Evolutionary conservation across 64 coral and sea anemone species (phyloP).

Genomic region (Porites lutea): DNA sequence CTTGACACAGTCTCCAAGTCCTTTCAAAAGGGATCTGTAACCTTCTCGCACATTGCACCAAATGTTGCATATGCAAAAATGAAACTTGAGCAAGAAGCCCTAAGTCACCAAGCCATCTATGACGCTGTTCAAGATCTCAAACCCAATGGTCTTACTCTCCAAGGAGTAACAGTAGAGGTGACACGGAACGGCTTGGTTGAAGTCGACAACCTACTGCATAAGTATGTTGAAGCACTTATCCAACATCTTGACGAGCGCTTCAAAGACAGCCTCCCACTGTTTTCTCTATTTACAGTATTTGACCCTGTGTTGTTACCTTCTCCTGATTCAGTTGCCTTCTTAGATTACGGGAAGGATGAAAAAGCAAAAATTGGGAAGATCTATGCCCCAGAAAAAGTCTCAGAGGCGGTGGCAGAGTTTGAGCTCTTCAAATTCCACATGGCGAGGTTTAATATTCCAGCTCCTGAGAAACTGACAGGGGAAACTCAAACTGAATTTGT

Average conservation of each 20-base stretch:
- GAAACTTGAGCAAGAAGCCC: conserved; percentile 16
- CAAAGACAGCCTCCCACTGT: background rate
- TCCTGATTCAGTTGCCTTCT: background rate
- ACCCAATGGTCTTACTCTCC: background rate
- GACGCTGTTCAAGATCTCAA: conserved; percentile 7
- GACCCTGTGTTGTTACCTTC: conserved; percentile 6
- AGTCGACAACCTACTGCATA: conserved; percentile 4
- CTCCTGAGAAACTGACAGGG: background rate
- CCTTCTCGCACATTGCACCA: conserved; percentile 1
- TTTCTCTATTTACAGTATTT: background rate
- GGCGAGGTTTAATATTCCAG: background rate
- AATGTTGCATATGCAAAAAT: conserved; percentile 2
- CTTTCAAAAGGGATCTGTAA: conserved; percentile 3
- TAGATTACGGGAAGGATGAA: background rate
- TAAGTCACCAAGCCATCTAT: background rate
- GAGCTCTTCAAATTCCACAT: background rate
- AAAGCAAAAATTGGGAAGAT: background rate
- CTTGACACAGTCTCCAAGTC: background rate
- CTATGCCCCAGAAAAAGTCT: background rate
- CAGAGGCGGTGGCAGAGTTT: background rate
- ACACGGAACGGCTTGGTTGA: background rate
- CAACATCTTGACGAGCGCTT: conserved; percentile 1
- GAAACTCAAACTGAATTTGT: background rate
- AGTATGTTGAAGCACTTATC: background rate
- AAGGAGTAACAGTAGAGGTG: background rate